These are phyloP conservation scores for Sebastes goodei DNA, from an alignment of 2,797 vertebrate genomes.

Conservation along the genomic window DNA sequence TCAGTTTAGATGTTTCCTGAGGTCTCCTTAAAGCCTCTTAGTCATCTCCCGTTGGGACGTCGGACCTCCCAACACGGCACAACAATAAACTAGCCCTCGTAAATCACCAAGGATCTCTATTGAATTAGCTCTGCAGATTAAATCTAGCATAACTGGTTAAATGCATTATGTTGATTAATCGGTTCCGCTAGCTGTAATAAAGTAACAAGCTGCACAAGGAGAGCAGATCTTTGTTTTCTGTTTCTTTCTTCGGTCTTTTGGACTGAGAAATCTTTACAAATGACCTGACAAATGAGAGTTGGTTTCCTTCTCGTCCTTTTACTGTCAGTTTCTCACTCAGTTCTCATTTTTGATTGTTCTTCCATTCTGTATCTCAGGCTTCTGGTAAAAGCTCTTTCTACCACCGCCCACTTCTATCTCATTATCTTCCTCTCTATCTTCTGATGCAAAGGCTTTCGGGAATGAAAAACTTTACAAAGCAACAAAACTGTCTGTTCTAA, in stretches of 20 bases:
- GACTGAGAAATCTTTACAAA: slow-evolving; percentile 65
- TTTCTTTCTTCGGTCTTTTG: slow-evolving; percentile 26
- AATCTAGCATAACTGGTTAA: slow-evolving; percentile 80
- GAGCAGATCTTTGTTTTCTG: slow-evolving; percentile 50
- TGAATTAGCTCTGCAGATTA: slow-evolving; percentile 78
- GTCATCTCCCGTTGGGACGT: slow-evolving; percentile 43
- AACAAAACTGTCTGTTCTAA: slow-evolving; percentile 60
- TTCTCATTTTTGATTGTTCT: slow-evolving; percentile 54
- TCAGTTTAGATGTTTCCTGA: slow-evolving; percentile 42
- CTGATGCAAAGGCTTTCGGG: slow-evolving; percentile 72
- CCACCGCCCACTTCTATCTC: slow-evolving; percentile 34
- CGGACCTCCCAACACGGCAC: slow-evolving; percentile 44
- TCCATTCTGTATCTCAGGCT: slow-evolving; percentile 39
- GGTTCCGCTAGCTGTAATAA: slow-evolving; percentile 68
- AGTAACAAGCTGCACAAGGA: slow-evolving; percentile 56
- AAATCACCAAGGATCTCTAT: slow-evolving; percentile 79
- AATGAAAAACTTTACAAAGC: slow-evolving; percentile 57
- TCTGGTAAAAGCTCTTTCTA: slow-evolving; percentile 68
- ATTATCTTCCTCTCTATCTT: slow-evolving; percentile 62
- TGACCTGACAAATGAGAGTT: slow-evolving; percentile 48
- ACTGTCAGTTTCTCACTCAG: slow-evolving; percentile 33
- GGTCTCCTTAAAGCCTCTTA: slow-evolving; percentile 43
- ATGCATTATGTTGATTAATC: slow-evolving; percentile 83
- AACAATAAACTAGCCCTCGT: slow-evolving; percentile 64
- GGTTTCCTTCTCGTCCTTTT: slow-evolving; percentile 24